Conservation (phyloP, 2,797 vertebrate species). For the Okamejei kenojei region DNA sequence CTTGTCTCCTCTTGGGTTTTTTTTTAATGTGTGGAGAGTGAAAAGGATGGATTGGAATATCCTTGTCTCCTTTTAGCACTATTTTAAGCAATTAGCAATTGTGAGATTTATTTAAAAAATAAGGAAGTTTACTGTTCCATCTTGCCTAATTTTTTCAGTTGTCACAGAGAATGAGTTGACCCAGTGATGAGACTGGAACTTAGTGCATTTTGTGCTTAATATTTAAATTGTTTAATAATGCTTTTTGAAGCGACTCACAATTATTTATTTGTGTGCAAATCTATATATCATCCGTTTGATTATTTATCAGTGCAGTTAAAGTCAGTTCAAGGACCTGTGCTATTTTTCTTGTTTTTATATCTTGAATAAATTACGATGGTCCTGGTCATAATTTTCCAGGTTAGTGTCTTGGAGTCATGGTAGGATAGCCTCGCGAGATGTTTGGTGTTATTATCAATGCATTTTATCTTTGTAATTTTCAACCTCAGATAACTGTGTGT, state of each 20-base stretch:
- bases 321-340: constrained; percentile 48
- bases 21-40: neutral
- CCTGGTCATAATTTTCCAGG: constrained; percentile 41
- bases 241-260: constrained; percentile 46
- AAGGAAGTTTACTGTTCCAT: neutral
- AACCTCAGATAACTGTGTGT: constrained; percentile 34
- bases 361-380: constrained; percentile 46
- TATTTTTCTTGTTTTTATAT: constrained; percentile 40
- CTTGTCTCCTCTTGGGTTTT: neutral
- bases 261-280: neutral
- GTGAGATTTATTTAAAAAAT: neutral
- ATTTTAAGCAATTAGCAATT: neutral
- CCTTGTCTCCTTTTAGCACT: neutral
- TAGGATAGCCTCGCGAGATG: too few species aligned
- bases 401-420: constrained; percentile 42
- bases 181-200: neutral
- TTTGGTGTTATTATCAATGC: neutral
- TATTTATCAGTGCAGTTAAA: constrained; percentile 51
- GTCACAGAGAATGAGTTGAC: neutral
- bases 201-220: neutral
- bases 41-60: neutral
- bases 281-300: constrained; percentile 40
- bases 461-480: constrained; percentile 40
- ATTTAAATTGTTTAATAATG: constrained; percentile 51
- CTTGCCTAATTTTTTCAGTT: neutral